Percentiles rank a stretch among this genome's conserved stretches.
Conservation (phyloP, 1,140 invertebrate species). For the Nixonia krombeini region DNA sequence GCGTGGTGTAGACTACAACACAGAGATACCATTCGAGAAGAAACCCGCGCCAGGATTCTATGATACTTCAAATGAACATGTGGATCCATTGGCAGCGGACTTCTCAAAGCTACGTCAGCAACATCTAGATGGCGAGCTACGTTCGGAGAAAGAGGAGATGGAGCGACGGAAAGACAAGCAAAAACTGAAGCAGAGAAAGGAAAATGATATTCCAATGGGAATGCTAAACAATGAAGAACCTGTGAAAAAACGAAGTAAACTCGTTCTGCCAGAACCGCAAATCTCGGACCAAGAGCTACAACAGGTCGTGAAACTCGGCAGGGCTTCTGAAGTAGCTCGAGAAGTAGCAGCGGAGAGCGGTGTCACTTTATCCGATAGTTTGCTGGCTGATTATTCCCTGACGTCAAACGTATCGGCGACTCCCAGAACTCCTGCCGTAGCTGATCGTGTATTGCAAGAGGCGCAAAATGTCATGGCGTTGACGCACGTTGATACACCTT, state of each 20-base stretch:
- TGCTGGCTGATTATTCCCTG: slow-evolving; percentile 93
- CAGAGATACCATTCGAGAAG: slow-evolving; percentile 98
- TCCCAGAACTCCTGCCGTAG: slow-evolving; percentile 87
- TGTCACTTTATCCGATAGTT: slow-evolving; percentile 84
- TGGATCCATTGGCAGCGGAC: slow-evolving; percentile 90
- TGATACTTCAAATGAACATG: slow-evolving; percentile 90
- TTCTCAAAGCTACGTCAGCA: slow-evolving; percentile 92
- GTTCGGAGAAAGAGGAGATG: slow-evolving; percentile 90
- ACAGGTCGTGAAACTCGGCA: slow-evolving; percentile 97
- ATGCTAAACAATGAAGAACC: slow-evolving; percentile 94
- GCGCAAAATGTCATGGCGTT: slow-evolving; percentile 99
- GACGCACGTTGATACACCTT: slow-evolving; percentile 96
- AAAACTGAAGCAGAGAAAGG: slow-evolving; percentile 94
- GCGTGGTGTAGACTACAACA: slow-evolving; percentile 96
- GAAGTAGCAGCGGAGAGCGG: slow-evolving; percentile 91
- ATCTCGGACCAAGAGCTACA: slow-evolving; percentile 93
- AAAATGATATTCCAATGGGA: slow-evolving; percentile 94
- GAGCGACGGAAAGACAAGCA: slow-evolving; percentile 92
- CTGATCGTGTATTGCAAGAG: slow-evolving; percentile 87
- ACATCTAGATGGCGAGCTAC: slow-evolving; percentile 92
- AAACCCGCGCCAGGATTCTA: slow-evolving; percentile 92
- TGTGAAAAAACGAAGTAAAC: slow-evolving; percentile 92
- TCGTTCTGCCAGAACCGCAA: slow-evolving; percentile 96
- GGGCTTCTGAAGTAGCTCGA: slow-evolving; percentile 93
- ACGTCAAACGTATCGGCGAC: slow-evolving; percentile 84